These are phyloP conservation scores for Amiota mariae DNA, from an alignment of 2,888 invertebrate species.

Conservation along the genomic window DNA sequence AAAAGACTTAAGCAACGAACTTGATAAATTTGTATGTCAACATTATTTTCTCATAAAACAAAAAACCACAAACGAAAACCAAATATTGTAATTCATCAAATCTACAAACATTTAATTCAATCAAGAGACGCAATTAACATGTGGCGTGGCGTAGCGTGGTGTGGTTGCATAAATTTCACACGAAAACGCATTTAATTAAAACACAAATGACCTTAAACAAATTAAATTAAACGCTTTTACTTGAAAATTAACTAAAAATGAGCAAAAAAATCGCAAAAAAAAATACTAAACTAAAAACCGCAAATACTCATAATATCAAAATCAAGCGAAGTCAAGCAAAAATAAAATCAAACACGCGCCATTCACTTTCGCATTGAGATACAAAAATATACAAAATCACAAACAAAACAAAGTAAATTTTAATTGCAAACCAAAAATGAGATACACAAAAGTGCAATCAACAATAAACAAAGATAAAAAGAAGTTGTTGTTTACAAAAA, in stretches of 20 bases:
- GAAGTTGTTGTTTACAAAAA: no score
- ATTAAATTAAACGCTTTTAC: slow-evolving; percentile 21
- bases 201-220: slow-evolving; percentile 18
- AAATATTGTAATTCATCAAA: no score
- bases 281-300: no score
- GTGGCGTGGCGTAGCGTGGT: background rate
- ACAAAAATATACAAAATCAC: background rate
- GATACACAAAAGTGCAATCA: no score
- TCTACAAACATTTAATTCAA: no score
- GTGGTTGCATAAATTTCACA: background rate
- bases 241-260: background rate
- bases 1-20: slow-evolving; percentile 39
- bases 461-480: no score
- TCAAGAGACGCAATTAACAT: no score
- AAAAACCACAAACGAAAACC: no score
- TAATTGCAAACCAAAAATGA: no score
- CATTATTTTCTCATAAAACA: no score
- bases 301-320: no score
- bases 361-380: background rate
- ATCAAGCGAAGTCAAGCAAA: background rate
- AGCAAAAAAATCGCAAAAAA: no score
- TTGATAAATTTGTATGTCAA: background rate
- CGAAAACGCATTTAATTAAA: slow-evolving; percentile 26
- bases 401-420: background rate
- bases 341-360: background rate